phyloP scores from a whole-genome alignment of 2,113 vertebrate species.

The Andinoacara biseriatus region DNA sequence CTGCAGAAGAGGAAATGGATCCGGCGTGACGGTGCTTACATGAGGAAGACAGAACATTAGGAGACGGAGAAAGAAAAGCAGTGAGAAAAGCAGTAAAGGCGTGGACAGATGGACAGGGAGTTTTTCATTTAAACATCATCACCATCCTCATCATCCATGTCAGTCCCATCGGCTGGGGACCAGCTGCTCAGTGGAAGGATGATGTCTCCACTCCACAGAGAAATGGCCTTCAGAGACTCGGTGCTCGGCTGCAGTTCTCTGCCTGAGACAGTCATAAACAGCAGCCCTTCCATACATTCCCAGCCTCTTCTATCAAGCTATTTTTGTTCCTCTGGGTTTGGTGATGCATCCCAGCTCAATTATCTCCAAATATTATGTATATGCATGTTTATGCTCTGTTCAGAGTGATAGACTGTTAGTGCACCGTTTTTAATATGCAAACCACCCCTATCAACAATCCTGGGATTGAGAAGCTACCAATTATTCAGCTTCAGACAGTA shows the following conservation, averaged over 20 bases:
- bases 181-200: conserved; percentile 67
- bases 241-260: conserved; percentile 64
- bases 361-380: conserved; percentile 72
- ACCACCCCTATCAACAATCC: conserved; percentile 76
- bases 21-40: background rate
- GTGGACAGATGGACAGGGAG: conserved; percentile 73
- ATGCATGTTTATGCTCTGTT: conserved; percentile 67
- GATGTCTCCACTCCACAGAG: conserved; percentile 74
- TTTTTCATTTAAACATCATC: conserved; percentile 71
- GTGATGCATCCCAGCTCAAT: conserved; percentile 69
- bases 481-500: conserved; percentile 76
- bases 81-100: conserved; percentile 25
- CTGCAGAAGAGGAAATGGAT: background rate
- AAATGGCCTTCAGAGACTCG: conserved; percentile 73
- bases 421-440: conserved; percentile 79
- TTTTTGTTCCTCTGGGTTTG: conserved; percentile 58
- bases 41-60: background rate
- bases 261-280: conserved; percentile 70
- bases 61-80: conserved; percentile 8
- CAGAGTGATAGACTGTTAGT: conserved; percentile 61
- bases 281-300: conserved; percentile 61
- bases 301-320: conserved; percentile 60
- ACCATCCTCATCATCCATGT: conserved; percentile 79
- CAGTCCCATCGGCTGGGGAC: conserved; percentile 67
- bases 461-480: conserved; percentile 82